Base-by-base conservation (phyloP, 2,113 vertebrate genomes). In the Rhinolophus sinicus region DNA sequence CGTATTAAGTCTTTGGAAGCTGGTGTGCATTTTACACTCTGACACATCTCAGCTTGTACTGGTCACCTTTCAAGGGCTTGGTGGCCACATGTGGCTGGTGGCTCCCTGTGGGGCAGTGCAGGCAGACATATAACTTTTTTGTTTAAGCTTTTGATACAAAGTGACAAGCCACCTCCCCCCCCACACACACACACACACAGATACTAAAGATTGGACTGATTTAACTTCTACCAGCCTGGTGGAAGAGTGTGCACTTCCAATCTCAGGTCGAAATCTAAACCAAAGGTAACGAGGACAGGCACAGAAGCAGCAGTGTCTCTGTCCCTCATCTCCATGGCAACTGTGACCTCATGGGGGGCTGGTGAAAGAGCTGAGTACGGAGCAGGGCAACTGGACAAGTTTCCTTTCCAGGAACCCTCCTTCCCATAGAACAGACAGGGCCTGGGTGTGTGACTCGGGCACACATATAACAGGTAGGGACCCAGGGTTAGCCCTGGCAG, bases 261-360 rank as follows among this genome's bases (percentile, higher is more conserved):
- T 64, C 72, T 83, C 40, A 8, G 33, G 75, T 35, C 65, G 96
- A 82, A 82, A 88, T 89, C 67, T 33, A 30, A 95, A 65, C 73
- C 40, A 6, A 19, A 50, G 64, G 62, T 47, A 60, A 77, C 1
- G 18, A 86, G 52, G 54, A 65, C 93, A 5, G 90, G 44, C 72
- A 82, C 85, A 26, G 16, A 22, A 3, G 82, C 26, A 30, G 82
- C 90, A n/a, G 76, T 1, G 24, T 69, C 80, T 56, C 93, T 54
- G 88, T 67, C 95, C 30, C 75, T 50, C 7, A 75, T 94, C 95
- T 93, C 97, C 97, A 88, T 15, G 88, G 97, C 54, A 90, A 92
- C 30, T 0, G 85, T 0, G n/a, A 77, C 78, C 93, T 30, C 88
- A 64, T 16, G 18, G 33, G 2, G 54, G 1, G 70, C 64, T 40